Percentiles rank a stretch among this genome's conserved stretches.
These are phyloP conservation scores for Platygyra sinensis DNA, from an alignment of 64 coral and sea anemone genomes.

Conservation along the genomic window DNA sequence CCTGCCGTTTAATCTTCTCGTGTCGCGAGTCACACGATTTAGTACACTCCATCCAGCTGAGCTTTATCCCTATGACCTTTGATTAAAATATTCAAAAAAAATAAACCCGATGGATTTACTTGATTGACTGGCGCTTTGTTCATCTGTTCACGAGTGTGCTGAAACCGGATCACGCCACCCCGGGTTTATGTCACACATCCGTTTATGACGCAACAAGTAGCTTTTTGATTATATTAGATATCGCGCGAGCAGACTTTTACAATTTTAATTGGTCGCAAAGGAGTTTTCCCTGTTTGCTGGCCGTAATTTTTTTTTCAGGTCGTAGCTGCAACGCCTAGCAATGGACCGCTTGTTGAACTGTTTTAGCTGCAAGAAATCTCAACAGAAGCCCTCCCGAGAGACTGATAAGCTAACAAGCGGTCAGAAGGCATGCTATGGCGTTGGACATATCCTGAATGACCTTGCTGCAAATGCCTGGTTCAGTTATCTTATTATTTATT, in stretches of 20 bases:
- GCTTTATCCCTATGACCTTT: not conserved
- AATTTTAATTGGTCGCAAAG: not conserved
- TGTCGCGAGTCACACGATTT: no score
- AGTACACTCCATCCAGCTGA: no score
- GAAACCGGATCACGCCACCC: conserved; percentile 6
- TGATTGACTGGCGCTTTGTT: no score
- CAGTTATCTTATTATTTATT: conserved; percentile 62
- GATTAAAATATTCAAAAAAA: not conserved
- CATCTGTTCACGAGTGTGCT: not conserved
- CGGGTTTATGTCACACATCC: not conserved
- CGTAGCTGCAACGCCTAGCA: not conserved
- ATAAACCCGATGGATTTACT: no score
- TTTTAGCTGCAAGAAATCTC: not conserved
- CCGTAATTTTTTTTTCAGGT: not conserved
- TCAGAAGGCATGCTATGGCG: conserved; percentile 39
- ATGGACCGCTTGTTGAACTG: not conserved
- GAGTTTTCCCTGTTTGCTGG: not conserved
- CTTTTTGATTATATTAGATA: no score
- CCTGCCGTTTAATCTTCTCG: no score
- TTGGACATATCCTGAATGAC: conserved; percentile 78
- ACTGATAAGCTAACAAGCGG: not conserved
- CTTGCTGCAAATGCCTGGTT: conserved; percentile 57
- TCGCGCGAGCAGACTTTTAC: not conserved
- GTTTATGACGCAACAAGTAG: conserved; percentile 19
- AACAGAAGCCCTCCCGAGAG: not conserved